These are phyloP conservation scores for Acanthurus lineatus DNA, from an alignment of 2,797 vertebrate species.

Conservation along the genomic window DNA sequence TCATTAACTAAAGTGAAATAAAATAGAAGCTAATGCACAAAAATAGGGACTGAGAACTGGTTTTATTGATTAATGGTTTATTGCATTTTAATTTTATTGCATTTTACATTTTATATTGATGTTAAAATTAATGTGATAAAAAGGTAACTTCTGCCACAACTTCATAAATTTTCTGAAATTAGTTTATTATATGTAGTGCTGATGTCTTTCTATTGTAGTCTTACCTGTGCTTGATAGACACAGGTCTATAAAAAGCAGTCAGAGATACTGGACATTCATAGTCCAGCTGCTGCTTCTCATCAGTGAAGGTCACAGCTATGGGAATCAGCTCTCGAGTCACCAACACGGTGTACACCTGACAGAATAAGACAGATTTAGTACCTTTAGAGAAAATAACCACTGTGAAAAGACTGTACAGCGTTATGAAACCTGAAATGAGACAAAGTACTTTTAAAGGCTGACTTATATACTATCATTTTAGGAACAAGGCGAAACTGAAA, in stretches of 20 bases:
- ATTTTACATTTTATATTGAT: no score
- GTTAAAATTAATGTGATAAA: background rate
- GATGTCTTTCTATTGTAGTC: background rate
- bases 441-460: background rate
- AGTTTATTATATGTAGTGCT: background rate
- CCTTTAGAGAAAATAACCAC: background rate
- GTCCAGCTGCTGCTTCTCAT: constrained; percentile 76
- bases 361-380: background rate
- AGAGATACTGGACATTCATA: constrained; percentile 82
- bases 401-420: background rate
- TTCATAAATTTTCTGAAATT: background rate
- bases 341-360: constrained; percentile 74
- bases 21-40: background rate
- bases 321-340: constrained; percentile 76
- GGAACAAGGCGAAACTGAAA: background rate
- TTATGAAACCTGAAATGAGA: constrained; percentile 8
- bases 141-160: background rate
- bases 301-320: constrained; percentile 76
- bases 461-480: background rate
- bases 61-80: background rate
- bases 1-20: background rate
- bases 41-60: background rate
- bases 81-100: background rate
- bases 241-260: constrained; percentile 80
- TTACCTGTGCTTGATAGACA: constrained; percentile 81